Evolutionary conservation across 1,140 invertebrate species (phyloP).

Genomic region (Thereuonema tuberculata): DNA sequence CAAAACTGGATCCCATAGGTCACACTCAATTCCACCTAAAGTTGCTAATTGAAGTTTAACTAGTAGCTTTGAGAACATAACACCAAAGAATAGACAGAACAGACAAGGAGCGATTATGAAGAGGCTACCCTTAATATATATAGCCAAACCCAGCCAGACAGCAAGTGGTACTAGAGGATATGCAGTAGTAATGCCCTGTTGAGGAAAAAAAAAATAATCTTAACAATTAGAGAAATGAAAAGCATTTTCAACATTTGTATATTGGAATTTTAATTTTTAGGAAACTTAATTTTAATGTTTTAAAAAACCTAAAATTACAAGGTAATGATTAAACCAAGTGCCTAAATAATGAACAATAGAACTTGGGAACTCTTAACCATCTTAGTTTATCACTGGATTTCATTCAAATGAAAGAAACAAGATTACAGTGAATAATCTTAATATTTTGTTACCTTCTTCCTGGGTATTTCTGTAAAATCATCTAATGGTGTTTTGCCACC

Average conservation of each 20-base stretch:
- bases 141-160: background rate
- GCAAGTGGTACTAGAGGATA: background rate
- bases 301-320: too few species aligned
- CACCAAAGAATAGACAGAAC: background rate
- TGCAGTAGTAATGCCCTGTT: background rate
- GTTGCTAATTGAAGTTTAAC: background rate
- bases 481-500: conserved; percentile 16
- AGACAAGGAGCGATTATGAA: background rate
- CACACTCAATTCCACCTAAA: background rate
- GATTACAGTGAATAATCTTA: background rate
- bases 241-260: too few species aligned
- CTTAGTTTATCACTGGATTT: too few species aligned
- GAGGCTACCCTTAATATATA: background rate
- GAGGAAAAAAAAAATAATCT: background rate
- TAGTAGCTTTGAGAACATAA: background rate
- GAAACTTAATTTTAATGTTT: too few species aligned
- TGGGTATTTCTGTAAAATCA: conserved; percentile 11
- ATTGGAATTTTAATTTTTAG: too few species aligned
- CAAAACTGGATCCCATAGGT: background rate
- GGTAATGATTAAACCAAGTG: too few species aligned
- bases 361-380: too few species aligned
- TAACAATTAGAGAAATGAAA: background rate
- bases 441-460: conserved; percentile 12
- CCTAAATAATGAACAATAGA: too few species aligned
- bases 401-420: background rate